phyloP scores from a whole-genome alignment of 2,888 invertebrate species.

The Nezara viridula region DNA sequence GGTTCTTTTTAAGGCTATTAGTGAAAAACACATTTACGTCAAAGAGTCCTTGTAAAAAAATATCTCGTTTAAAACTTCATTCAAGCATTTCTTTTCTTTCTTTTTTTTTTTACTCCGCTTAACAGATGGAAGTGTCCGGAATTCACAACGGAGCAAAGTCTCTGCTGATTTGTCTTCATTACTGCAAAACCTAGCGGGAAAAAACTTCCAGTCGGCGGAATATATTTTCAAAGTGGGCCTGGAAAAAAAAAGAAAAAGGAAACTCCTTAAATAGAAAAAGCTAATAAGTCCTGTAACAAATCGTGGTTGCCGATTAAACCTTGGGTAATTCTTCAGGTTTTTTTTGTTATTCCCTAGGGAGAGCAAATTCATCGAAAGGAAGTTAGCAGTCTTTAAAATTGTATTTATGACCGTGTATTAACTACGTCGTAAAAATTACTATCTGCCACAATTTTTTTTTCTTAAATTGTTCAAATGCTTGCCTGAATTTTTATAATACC shows the following conservation, averaged over 20 bases:
- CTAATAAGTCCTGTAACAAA: neutral
- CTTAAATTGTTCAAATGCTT: too few species aligned
- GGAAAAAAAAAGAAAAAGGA: neutral
- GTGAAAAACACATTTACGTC: neutral
- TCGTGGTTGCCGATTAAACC: neutral
- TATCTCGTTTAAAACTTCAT: neutral
- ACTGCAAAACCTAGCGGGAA: neutral
- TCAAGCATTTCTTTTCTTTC: neutral
- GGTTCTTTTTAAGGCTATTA: neutral
- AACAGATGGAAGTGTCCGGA: neutral
- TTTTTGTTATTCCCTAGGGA: neutral
- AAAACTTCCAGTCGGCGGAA: neutral
- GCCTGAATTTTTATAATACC: too few species aligned
- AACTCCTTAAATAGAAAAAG: neutral
- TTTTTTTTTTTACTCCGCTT: neutral
- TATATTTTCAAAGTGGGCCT: neutral
- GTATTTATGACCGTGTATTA: neutral
- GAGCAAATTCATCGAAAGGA: neutral
- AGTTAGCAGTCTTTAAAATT: neutral
- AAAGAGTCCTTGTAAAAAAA: neutral
- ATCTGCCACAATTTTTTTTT: neutral
- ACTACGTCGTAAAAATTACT: neutral
- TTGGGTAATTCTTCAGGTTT: neutral
- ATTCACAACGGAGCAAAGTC: neutral
- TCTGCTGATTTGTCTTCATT: conserved; percentile 29